phyloP scores from a whole-genome alignment of 2,797 vertebrate species.

The Carapus acus region DNA sequence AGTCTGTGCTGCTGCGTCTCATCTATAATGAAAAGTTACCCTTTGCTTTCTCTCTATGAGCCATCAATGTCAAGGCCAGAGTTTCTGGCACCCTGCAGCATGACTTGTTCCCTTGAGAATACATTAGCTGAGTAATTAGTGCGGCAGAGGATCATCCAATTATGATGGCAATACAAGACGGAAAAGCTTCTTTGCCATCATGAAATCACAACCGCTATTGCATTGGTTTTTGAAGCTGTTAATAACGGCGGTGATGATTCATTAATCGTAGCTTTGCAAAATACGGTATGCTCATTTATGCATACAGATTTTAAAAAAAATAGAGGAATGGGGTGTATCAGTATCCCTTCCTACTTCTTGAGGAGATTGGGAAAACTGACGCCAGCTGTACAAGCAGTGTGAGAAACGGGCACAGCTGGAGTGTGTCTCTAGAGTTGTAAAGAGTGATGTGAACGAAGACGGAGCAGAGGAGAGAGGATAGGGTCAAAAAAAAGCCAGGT shows the following conservation, averaged over 20 bases:
- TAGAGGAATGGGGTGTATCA: slow-evolving; percentile 28
- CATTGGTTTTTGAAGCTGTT: slow-evolving; percentile 8
- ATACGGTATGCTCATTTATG: slow-evolving; percentile 18
- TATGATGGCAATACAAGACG: slow-evolving; percentile 2
- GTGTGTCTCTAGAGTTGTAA: slow-evolving; percentile 27
- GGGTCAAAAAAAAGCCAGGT: slow-evolving; percentile 34
- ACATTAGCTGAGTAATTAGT: slow-evolving; percentile 11
- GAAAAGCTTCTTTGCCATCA: neutral
- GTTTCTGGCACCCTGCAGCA: neutral
- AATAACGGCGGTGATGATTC: slow-evolving; percentile 9
- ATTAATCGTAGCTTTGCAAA: slow-evolving; percentile 35
- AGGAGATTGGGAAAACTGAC: slow-evolving; percentile 36
- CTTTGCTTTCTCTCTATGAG: slow-evolving; percentile 41
- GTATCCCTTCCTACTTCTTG: slow-evolving; percentile 41
- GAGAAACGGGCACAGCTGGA: slow-evolving; percentile 23
- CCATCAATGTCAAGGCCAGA: slow-evolving; percentile 2
- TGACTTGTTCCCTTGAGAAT: slow-evolving; percentile 2
- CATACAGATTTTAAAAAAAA: slow-evolving; percentile 51
- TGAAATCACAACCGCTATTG: neutral
- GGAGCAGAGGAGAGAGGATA: slow-evolving; percentile 15
- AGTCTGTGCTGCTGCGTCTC: slow-evolving; percentile 22
- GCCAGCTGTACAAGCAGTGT: slow-evolving; percentile 34
- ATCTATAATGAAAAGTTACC: slow-evolving; percentile 58
- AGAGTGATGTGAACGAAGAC: slow-evolving; percentile 20
- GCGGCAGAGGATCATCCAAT: slow-evolving; percentile 4